Base-by-base conservation (phyloP, 2,888 invertebrate genomes). In the Chironomus tentans region DNA sequence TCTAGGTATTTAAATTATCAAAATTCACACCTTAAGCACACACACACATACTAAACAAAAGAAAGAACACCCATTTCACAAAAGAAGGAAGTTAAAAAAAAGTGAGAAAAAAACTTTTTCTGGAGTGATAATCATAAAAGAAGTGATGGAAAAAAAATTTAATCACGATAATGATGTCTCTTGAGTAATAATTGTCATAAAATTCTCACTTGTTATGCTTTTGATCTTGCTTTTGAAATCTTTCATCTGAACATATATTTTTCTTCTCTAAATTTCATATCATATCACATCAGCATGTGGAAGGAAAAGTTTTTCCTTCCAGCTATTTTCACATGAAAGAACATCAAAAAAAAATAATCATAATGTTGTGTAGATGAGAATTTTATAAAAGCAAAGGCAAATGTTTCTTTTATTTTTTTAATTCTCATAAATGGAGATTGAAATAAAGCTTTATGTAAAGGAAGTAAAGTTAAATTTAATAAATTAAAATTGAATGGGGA, bases 101-200 rank as follows among this genome's bases (percentile, higher is more conserved):
- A 38, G 7, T 38, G 7, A 10, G 10, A 38, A 38, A 7, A 38
- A 38, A 38, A 7, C 10, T 38, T 38, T 38, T 38, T 38, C 38
- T 38, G 38, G 38, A 38, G 38, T 10, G 38, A 38, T 38, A 38
- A 38, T 38, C 38, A 38, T 38, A 38, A 38, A 38, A 38, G 38
- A 38, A 38, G 38, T 38, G 38, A 38, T 38, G 38, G 38, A 7
- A 38, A 38, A 28, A 22, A 65, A 24, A 65, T 65, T 65, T 65
- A 65, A 65, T 65, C 65, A 65, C 6, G 65, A 65, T 65, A 65
- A 65, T 65, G 65, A 65, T 65, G 56, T 56, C 56, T 56, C 56
- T 56, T 56, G 56, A 56, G 56, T 56, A n/a, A 56, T 56, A 56
- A 56, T 56, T 56, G 56, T 65, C 65, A 65, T 24, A 56, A 56